phyloP scores from a whole-genome alignment of 2,113 vertebrate genomes.

The Hydrolagus affinis region DNA sequence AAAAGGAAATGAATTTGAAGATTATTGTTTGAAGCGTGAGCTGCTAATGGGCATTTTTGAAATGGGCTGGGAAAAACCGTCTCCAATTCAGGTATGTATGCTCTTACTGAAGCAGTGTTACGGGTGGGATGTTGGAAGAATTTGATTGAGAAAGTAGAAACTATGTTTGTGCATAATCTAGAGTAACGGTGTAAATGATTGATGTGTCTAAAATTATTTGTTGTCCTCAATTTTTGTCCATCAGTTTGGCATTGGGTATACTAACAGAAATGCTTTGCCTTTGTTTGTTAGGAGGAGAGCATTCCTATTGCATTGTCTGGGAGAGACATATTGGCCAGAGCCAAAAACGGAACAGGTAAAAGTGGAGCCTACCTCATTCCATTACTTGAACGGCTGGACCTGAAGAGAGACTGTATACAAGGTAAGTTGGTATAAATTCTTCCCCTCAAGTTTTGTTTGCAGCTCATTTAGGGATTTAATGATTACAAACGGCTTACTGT shows the following conservation, averaged over 20 bases:
- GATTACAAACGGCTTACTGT: too few relatives aligned
- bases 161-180: background rate
- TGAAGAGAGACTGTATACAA: slow-evolving; percentile 98
- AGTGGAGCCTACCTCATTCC: slow-evolving; percentile 99
- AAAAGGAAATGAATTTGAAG: slow-evolving; percentile 99
- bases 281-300: slow-evolving; percentile 84
- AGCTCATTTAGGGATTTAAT: too few relatives aligned
- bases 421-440: slow-evolving; percentile 53
- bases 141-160: background rate
- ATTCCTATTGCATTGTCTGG: slow-evolving; percentile 98
- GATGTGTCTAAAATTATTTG: background rate
- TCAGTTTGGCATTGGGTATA: background rate
- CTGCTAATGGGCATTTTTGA: slow-evolving; percentile 99
- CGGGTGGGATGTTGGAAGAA: background rate
- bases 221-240: background rate
- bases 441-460: background rate
- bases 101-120: background rate
- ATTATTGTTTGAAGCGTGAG: slow-evolving; percentile 98
- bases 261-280: background rate
- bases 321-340: slow-evolving; percentile 97
- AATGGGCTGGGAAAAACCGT: slow-evolving; percentile 99
- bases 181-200: background rate
- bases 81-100: slow-evolving; percentile 85
- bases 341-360: slow-evolving; percentile 98
- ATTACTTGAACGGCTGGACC: slow-evolving; percentile 99